Evolutionary conservation across 2,113 vertebrate genomes (phyloP), one percentile per base, ranked within the genome.

Genomic region (Prunella fulvescens): DNA sequence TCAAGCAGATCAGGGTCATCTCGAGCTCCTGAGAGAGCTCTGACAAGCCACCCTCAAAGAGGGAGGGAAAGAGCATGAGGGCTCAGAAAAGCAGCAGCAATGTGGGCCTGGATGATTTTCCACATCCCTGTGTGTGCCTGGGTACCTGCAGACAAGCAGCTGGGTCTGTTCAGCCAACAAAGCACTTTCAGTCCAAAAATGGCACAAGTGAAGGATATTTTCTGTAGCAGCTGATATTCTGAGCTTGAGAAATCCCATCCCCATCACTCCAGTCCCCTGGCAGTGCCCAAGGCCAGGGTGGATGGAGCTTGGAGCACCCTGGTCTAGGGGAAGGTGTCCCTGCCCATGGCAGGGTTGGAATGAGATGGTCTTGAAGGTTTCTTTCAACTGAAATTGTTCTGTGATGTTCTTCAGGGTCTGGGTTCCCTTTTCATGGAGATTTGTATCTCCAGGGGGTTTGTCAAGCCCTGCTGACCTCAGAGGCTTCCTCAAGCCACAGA

Each of bases 81-180:
- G 57, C 35, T 90, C 13, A 28, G 84, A 35, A 87, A 19, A 84
- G 10, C 79, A 82, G 61, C 33, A 82, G 40, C 0, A 2, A 5
- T 15, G 44, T 42, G 42, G 23, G 64, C 9, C n/a, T 64, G 45
- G 48, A 10, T 1, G 11, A 33, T 44, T 67, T 90, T 24, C 42
- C 37, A 44, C 1, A 14, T 51, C 37, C 29, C 29, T 42, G 18
- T 28, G 24, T 42, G 58, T n/a, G 29, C 13, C 1, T 0, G 4
- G 31, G 28, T 33, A 67, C 23, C 67, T 76, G 28, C 9, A 1
- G 19, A 23, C 23, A 19, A 58, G 22, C 12, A 37, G 24, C 14
- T 22, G 57, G 7, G 7, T 72, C 35, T 69, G 57, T 26, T 62
- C 82, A 47, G 40, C 11, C 1, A 1, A 86, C 20, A 25, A 56